Base-by-base conservation (phyloP, 2,888 invertebrate genomes). In the Podotricha telesiphe region DNA sequence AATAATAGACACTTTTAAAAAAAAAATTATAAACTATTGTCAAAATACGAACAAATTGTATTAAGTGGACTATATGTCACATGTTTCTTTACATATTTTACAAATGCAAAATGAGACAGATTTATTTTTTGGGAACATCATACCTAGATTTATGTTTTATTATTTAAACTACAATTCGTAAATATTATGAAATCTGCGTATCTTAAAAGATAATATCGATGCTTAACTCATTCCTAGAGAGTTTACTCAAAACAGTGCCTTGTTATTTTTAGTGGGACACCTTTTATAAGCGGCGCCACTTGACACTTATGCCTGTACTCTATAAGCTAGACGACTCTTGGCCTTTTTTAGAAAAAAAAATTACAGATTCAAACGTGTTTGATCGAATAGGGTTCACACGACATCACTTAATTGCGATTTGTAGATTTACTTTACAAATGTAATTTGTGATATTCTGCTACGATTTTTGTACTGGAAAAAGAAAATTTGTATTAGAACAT, bases 231-330 rank as follows among this genome's bases (percentile, higher is more conserved):
- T 62, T 48, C 50, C 48, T 62, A 62, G 50, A 50, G 50, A 45
- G n/a, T 19, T 56, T 8, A 63, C 40, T 48, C n/a, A 42, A 64
- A 63, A 63, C 63, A 63, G 63, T 19, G 19, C 48, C 62, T 55
- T 68, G 62, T 58, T 66, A 62, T 66, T 65, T 69, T 69, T 66
- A 40, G 28, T 67, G 42, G 61, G 37, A 61, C 34, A 61, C 51
- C 53, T 67, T 67, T 50, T 55, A 34, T 59, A 59, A 55, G 28
- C 66, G 48, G 13, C 22, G 28, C 55, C 62, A 70, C 66, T 70
- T 70, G 69, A 70, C 69, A 63, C 63, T 62, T 50, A 56, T 42
- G 50, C 47, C 19, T 51, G 50, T 56, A 42, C 62, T 51, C 55
- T 65, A 47, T 59, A 37, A 68, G 59, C 62, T 62, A 37, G 48